These are phyloP conservation scores for Leptopilina boulardi DNA, from an alignment of 1,140 invertebrate genomes.

Conservation along the genomic window DNA sequence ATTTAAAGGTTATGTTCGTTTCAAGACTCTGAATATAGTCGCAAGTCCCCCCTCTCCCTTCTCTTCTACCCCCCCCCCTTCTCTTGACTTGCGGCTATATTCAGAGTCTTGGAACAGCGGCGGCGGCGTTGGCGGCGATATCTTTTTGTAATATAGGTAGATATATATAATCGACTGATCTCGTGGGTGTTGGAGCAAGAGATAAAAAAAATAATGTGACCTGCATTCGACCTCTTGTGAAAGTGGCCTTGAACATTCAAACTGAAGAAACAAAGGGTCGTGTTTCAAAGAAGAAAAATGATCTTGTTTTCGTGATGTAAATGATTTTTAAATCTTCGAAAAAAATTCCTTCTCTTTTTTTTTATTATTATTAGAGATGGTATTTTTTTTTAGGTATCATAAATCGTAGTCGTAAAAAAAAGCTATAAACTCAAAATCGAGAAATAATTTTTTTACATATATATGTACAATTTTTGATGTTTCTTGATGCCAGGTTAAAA, in stretches of 20 bases:
- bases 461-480: no score
- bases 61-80: no score
- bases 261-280: constrained; percentile 7
- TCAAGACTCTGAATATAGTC: no score
- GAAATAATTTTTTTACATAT: not conserved
- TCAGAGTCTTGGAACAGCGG: no score
- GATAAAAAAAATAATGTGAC: not conserved
- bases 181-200: constrained; percentile 11
- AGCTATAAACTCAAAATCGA: not conserved
- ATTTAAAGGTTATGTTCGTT: no score
- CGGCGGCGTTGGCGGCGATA: no score
- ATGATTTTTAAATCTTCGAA: not conserved
- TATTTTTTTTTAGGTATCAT: not conserved
- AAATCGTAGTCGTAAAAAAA: not conserved
- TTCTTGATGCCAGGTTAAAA: not conserved
- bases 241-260: constrained; percentile 5
- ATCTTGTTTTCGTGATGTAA: not conserved
- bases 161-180: not conserved
- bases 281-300: not conserved
- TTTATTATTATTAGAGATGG: constrained; percentile 1
- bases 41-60: no score
- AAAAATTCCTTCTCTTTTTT: not conserved
- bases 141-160: no score
- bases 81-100: no score
- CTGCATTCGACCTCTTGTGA: not conserved